These are phyloP conservation scores for Gouania willdenowi DNA, from an alignment of 2,797 vertebrate species.

Conservation along the genomic window DNA sequence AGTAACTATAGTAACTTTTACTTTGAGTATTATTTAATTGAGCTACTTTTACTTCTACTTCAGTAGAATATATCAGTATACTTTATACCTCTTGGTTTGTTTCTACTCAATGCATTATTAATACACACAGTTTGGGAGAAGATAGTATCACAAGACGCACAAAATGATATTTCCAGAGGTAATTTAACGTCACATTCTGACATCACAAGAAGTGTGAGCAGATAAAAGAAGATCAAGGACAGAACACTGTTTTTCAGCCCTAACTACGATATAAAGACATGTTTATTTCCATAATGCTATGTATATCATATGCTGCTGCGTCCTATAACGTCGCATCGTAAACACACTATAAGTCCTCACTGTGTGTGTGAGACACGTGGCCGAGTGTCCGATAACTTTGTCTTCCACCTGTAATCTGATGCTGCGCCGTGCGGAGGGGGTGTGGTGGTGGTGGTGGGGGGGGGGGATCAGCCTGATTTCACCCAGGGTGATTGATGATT, in stretches of 20 bases:
- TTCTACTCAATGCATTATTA: slow-evolving; percentile 58
- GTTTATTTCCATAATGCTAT: slow-evolving; percentile 71
- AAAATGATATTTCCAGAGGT: slow-evolving; percentile 50
- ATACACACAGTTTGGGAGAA: slow-evolving; percentile 23
- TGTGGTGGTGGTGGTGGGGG: too few species aligned
- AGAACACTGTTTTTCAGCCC: slow-evolving; percentile 38
- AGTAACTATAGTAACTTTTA: too few species aligned
- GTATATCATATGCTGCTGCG: slow-evolving; percentile 56
- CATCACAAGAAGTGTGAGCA: slow-evolving; percentile 53
- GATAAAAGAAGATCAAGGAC: slow-evolving; percentile 57
- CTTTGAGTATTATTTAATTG: too few species aligned
- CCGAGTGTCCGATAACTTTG: slow-evolving; percentile 68
- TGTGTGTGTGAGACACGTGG: slow-evolving; percentile 47
- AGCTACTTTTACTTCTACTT: too few species aligned
- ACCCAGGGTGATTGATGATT: slow-evolving; percentile 79
- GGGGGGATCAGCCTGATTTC: slow-evolving; percentile 53
- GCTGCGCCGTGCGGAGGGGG: slow-evolving; percentile 33
- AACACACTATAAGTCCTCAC: slow-evolving; percentile 22
- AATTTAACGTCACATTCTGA: slow-evolving; percentile 65
- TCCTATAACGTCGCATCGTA: slow-evolving; percentile 40
- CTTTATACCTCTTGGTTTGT: too few species aligned
- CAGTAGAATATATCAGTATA: too few species aligned
- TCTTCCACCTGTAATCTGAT: slow-evolving; percentile 78
- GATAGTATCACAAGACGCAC: slow-evolving; percentile 53
- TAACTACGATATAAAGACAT: slow-evolving; percentile 5